These are phyloP conservation scores for Nemopilema nomurai DNA, from an alignment of 30 jellyfish, hydroid and myxozoan species.

Conservation along the genomic window DNA sequence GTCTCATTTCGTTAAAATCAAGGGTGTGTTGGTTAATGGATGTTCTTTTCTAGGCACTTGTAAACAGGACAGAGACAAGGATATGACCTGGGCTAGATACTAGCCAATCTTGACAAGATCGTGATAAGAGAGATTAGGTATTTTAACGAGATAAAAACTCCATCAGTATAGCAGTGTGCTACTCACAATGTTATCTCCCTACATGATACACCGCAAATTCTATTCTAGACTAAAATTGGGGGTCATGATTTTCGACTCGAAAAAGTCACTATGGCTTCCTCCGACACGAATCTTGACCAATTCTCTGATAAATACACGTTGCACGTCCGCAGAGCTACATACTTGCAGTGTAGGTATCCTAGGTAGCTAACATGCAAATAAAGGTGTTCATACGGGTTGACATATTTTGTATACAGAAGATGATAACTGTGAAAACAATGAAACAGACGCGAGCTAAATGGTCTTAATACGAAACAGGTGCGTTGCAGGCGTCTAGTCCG, in stretches of 20 bases:
- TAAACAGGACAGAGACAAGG: neutral
- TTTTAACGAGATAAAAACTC: neutral
- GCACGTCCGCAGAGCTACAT: no score
- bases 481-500: no score
- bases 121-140: neutral
- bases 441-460: no score
- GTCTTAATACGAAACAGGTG: no score
- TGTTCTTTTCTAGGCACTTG: neutral
- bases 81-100: slow-evolving; percentile 1
- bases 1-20: neutral
- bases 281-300: neutral
- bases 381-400: no score
- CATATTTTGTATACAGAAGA: no score
- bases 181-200: slow-evolving; percentile 18
- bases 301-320: no score
- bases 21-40: neutral
- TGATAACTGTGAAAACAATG: no score
- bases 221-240: slow-evolving; percentile 7
- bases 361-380: no score
- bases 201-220: slow-evolving; percentile 30
- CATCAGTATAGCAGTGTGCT: slow-evolving; percentile 1
- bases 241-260: slow-evolving; percentile 2
- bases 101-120: neutral
- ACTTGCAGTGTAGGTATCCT: no score
- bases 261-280: neutral